A percentile compares a stretch with the other conserved stretches of the same genome.
phyloP scores from a whole-genome alignment of 2,113 vertebrate genomes.

The Addax nasomaculatus region DNA sequence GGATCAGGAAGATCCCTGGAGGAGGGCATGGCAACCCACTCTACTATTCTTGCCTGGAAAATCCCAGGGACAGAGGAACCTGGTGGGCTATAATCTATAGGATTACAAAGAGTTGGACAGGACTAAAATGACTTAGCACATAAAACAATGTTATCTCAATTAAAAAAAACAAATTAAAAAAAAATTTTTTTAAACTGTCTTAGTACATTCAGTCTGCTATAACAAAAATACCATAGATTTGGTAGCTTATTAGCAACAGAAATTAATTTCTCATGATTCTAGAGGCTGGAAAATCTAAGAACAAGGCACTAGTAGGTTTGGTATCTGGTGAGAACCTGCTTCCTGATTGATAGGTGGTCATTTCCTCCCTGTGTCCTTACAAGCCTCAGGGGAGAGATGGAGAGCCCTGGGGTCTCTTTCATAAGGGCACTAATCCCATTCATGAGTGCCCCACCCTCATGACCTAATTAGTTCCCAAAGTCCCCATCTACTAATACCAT shows the following conservation, averaged over 20 bases:
- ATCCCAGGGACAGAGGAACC: not conserved
- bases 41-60: not conserved
- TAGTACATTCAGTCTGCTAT: not conserved
- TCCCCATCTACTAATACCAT: not conserved
- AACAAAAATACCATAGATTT: not conserved
- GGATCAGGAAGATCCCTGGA: not conserved
- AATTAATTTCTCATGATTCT: not conserved
- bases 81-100: not conserved
- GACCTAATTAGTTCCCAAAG: not conserved
- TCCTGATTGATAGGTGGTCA: not conserved
- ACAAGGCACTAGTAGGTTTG: not conserved
- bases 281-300: not conserved
- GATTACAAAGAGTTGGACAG: not conserved
- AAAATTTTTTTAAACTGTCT: not conserved
- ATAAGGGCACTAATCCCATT: not conserved
- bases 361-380: not conserved
- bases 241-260: not conserved
- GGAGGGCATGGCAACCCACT: not conserved
- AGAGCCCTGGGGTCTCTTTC: not conserved
- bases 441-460: not conserved
- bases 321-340: not conserved
- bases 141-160: not conserved
- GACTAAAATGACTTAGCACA: not conserved
- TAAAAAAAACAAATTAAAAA: not conserved
- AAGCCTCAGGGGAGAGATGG: not conserved